Conservation (phyloP, 2,888 invertebrate genomes). For the Lissocephala sabroskyi region DNA sequence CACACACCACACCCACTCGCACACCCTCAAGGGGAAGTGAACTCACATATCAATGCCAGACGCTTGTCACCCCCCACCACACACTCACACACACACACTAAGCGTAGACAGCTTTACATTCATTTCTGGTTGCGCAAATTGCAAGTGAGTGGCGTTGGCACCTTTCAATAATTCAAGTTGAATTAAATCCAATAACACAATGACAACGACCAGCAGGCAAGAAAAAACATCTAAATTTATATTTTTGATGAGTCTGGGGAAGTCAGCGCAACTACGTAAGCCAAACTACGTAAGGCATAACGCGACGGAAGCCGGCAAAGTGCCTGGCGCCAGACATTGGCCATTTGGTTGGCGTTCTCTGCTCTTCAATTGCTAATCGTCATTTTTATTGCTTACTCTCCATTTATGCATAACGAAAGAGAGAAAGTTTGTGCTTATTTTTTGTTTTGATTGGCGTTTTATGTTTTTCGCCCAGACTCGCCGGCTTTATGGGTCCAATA, state of each 20-base stretch:
- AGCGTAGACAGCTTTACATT: slow-evolving; percentile 27
- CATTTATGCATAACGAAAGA: slow-evolving; percentile 59
- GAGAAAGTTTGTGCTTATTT: too few species aligned
- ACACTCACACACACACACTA: not conserved
- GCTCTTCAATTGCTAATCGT: slow-evolving; percentile 65
- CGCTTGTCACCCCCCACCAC: slow-evolving; percentile 7
- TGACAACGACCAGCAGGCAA: slow-evolving; percentile 5
- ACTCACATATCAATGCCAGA: slow-evolving; percentile 44
- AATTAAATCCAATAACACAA: slow-evolving; percentile 43
- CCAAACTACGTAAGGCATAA: too few species aligned
- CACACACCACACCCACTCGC: slow-evolving; percentile 14
- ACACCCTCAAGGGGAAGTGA: slow-evolving; percentile 18
- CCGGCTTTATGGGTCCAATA: too few species aligned
- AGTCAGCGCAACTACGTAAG: slow-evolving; percentile 15
- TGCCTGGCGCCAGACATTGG: slow-evolving; percentile 39
- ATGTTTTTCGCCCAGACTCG: slow-evolving; percentile 35
- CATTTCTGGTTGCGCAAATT: slow-evolving; percentile 13
- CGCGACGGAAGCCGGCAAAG: not conserved
- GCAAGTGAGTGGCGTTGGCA: slow-evolving; percentile 34
- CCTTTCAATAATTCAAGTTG: slow-evolving; percentile 55
- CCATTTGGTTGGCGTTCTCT: slow-evolving; percentile 10
- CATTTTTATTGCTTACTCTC: slow-evolving; percentile 60
- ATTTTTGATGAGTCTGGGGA: slow-evolving; percentile 10
- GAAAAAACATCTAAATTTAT: slow-evolving; percentile 4
- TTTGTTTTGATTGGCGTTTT: slow-evolving; percentile 62